Evolutionary conservation across 2,888 invertebrate genomes (phyloP).

Genomic region (Meta bourneti): DNA sequence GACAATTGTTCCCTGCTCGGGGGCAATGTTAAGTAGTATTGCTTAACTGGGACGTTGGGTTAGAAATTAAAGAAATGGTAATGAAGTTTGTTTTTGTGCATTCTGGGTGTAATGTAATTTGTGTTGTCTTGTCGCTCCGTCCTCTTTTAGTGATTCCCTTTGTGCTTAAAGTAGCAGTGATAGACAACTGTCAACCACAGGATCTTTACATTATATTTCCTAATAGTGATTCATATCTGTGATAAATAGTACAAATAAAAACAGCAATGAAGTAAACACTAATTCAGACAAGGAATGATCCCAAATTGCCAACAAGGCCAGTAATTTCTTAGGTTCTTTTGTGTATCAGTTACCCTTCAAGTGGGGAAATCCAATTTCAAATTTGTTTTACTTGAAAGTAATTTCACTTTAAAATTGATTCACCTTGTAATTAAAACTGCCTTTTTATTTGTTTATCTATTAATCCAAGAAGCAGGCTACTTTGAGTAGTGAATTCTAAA

Average conservation of each 20-base stretch:
- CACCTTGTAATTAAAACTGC: constrained; percentile 59
- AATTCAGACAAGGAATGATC: not conserved
- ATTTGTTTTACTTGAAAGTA: not conserved
- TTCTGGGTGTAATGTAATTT: constrained; percentile 11
- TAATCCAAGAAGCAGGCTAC: too few relatives aligned
- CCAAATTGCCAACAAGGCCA: constrained; percentile 27
- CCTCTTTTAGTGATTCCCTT: constrained; percentile 65
- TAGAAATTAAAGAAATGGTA: not conserved
- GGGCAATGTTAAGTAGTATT: not conserved
- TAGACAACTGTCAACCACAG: constrained; percentile 65
- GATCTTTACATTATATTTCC: constrained; percentile 54
- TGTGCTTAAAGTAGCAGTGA: constrained; percentile 69
- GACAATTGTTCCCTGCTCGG: not conserved
- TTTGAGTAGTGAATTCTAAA: too few relatives aligned
- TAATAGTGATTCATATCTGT: constrained; percentile 74
- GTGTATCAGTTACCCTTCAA: not conserved
- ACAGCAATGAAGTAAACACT: not conserved
- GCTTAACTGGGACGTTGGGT: not conserved
- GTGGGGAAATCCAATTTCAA: not conserved
- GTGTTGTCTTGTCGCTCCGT: constrained; percentile 67
- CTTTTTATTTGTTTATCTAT: not conserved
- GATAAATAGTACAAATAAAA: constrained; percentile 74
- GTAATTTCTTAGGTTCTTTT: constrained; percentile 61
- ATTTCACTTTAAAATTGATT: not conserved
- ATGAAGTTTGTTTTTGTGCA: not conserved